Percentiles rank a stretch among this genome's conserved stretches.
Evolutionary conservation across 2,888 invertebrate genomes (phyloP).

Genomic region (Argyresthia goedartella): DNA sequence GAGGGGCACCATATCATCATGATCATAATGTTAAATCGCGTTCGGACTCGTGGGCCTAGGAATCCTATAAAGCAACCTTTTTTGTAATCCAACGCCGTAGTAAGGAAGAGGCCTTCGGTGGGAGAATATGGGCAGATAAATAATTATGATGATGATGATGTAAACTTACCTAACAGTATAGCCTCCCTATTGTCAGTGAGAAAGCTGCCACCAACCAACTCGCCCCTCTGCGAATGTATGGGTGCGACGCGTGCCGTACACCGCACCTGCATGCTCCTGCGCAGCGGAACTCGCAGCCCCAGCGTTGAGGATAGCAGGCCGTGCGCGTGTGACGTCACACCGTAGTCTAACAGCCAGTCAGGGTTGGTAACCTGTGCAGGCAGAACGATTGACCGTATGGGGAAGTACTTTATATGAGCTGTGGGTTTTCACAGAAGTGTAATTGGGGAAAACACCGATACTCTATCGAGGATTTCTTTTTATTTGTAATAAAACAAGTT

Average conservation of each 20-base stretch:
- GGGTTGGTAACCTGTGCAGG: constrained; percentile 46
- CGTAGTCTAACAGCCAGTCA: constrained; percentile 38
- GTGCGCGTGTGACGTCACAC: constrained; percentile 50
- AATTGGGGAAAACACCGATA: background rate
- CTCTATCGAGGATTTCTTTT: too few species aligned
- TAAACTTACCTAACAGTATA: constrained; percentile 49
- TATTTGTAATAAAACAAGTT: too few species aligned
- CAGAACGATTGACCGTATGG: background rate
- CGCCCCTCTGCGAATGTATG: constrained; percentile 60
- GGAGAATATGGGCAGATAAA: too few species aligned
- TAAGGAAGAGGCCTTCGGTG: too few species aligned
- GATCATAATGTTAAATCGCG: too few species aligned
- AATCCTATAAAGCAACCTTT: too few species aligned
- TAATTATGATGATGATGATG: too few species aligned
- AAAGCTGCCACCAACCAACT: constrained; percentile 56
- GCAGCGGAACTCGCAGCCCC: constrained; percentile 50
- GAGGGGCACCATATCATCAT: too few species aligned
- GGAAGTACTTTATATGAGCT: background rate
- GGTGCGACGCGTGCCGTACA: constrained; percentile 58
- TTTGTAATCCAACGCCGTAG: too few species aligned
- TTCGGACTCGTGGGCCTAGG: too few species aligned
- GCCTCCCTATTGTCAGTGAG: constrained; percentile 62
- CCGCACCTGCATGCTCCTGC: constrained; percentile 54
- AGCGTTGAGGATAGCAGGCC: constrained; percentile 52
- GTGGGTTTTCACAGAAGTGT: background rate